A percentile compares a stretch with the other conserved stretches of the same genome.
Evolutionary conservation across 2,797 vertebrate genomes (phyloP).

Genomic region (Squalus acanthias): DNA sequence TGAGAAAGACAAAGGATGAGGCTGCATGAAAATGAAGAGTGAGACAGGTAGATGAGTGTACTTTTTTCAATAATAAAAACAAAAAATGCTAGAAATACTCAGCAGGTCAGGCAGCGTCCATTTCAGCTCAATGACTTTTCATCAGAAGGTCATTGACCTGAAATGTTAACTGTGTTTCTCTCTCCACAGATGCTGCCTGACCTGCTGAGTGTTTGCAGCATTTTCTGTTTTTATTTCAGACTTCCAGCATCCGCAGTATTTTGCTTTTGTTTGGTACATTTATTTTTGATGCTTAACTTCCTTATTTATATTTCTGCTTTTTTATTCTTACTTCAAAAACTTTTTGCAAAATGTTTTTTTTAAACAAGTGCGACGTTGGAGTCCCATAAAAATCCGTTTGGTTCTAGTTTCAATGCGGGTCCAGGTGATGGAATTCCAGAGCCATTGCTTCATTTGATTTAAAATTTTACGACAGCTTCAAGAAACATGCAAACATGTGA

Average conservation of each 20-base stretch:
- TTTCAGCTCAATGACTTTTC: neutral
- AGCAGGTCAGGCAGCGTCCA: neutral
- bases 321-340: neutral
- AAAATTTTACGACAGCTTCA: neutral
- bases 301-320: neutral
- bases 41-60: neutral
- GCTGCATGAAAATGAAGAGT: neutral
- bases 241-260: neutral
- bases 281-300: neutral
- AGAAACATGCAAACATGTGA: neutral
- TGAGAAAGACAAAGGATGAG: neutral
- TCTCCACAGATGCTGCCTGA: neutral
- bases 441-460: neutral
- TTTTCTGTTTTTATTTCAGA: neutral
- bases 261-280: neutral
- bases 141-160: neutral
- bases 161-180: neutral
- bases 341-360: neutral
- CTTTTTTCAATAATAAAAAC: neutral
- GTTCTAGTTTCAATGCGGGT: neutral
- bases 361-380: neutral
- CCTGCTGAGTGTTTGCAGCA: neutral
- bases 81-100: neutral
- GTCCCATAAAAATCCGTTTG: neutral
- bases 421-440: neutral